These are phyloP conservation scores for Diceros bicornis DNA, from an alignment of 2,797 vertebrate species.

Conservation along the genomic window DNA sequence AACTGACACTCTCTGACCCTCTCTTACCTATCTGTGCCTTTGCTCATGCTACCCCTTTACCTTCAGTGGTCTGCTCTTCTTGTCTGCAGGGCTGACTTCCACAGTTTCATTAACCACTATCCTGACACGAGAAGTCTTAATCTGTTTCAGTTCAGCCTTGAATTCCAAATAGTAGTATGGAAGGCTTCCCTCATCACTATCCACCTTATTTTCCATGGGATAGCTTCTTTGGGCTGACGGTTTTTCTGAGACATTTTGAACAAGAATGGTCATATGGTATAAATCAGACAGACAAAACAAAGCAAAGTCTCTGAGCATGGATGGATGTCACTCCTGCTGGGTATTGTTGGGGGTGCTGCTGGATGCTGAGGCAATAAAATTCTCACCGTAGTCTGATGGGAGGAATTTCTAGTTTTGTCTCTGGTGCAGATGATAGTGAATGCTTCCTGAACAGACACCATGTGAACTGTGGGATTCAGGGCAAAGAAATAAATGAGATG, in stretches of 20 bases:
- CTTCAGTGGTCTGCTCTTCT: neutral
- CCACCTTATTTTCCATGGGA: neutral
- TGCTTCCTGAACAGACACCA: neutral
- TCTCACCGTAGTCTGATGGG: neutral
- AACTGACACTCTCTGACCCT: neutral
- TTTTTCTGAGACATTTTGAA: neutral
- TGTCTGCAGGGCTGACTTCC: neutral
- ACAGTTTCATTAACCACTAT: neutral
- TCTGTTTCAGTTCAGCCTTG: neutral
- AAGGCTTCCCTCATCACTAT: neutral
- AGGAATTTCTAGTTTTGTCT: neutral
- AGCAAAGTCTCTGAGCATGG: neutral
- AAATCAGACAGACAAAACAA: neutral
- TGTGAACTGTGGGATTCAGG: neutral
- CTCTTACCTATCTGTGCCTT: neutral
- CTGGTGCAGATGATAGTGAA: neutral
- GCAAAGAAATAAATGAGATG: neutral
- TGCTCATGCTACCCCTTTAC: neutral
- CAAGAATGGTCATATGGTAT: neutral
- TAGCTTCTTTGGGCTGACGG: neutral
- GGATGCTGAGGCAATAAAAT: neutral
- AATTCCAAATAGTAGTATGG: neutral
- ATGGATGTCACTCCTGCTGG: neutral
- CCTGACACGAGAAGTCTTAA: neutral
- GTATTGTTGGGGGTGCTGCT: neutral